A percentile compares a stretch with the other conserved stretches of the same genome.
Conservation (phyloP, 2,888 invertebrate genomes). For the Alloscopus bannaensis region DNA sequence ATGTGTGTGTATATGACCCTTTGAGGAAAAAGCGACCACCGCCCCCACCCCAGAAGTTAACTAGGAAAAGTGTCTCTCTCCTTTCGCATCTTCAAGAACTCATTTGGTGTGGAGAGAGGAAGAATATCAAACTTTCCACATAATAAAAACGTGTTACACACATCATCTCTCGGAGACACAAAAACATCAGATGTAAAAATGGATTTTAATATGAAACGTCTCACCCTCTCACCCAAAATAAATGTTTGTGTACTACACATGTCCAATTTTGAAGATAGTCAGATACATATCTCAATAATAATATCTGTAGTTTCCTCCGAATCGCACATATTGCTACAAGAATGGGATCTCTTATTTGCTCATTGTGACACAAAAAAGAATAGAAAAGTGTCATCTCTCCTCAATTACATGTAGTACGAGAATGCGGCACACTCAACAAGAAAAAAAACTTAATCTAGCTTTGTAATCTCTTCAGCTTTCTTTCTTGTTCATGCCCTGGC, state of each 20-base stretch:
- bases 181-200: constrained; percentile 16
- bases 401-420: too few species aligned
- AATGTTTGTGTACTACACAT: too few species aligned
- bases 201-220: constrained; percentile 1
- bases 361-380: constrained; percentile 20
- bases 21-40: constrained; percentile 42
- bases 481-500: background rate
- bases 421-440: background rate
- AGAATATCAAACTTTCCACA: constrained; percentile 63
- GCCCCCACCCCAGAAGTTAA: constrained; percentile 26
- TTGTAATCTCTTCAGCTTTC: constrained; percentile 36
- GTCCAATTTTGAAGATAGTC: too few species aligned
- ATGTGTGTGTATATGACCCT: constrained; percentile 61
- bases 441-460: constrained; percentile 40
- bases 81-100: constrained; percentile 46
- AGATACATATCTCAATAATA: too few species aligned
- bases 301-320: too few species aligned
- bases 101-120: constrained; percentile 52
- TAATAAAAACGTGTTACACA: constrained; percentile 62
- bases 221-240: too few species aligned
- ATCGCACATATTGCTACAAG: too few species aligned
- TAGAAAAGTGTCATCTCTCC: background rate
- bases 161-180: too few species aligned
- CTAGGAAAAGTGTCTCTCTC: constrained; percentile 9
- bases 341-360: constrained; percentile 3